phyloP scores from a whole-genome alignment of 2,888 invertebrate genomes.

The Heliconius erato region DNA sequence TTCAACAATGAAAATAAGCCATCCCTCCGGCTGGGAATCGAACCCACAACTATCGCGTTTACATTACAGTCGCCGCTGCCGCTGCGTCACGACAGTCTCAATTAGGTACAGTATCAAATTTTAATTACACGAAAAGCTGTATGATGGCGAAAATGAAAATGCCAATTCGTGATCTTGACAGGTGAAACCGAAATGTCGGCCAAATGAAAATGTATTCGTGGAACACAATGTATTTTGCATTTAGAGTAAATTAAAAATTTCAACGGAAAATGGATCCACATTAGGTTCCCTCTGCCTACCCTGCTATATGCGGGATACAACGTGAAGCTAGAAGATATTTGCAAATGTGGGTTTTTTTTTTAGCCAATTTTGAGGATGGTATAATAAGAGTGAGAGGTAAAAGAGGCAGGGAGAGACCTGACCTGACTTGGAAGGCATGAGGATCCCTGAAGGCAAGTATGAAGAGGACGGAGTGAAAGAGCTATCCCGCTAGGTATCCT shows the following conservation, averaged over 20 bases:
- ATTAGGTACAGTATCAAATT: not conserved
- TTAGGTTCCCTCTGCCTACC: not conserved
- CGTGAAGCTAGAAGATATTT: no score
- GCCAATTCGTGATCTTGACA: not conserved
- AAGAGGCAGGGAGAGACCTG: no score
- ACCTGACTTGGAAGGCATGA: no score
- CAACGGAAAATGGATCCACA: not conserved
- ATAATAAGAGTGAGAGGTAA: no score
- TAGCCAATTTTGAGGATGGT: no score
- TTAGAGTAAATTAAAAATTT: not conserved
- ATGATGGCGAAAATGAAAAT: not conserved
- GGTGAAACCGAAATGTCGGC: not conserved
- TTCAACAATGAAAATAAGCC: no score
- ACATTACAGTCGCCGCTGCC: no score
- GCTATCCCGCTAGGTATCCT: no score
- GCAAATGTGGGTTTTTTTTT: no score
- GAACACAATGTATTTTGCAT: not conserved
- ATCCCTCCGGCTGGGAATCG: no score
- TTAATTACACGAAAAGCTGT: not conserved
- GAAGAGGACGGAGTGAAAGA: no score
- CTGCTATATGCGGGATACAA: not conserved
- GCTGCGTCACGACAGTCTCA: not conserved
- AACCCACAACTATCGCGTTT: not conserved
- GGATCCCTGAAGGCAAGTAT: no score
- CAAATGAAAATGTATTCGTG: slow-evolving; percentile 4